Conservation (phyloP, 2,113 vertebrate genomes). For the Corythaeola cristata region DNA sequence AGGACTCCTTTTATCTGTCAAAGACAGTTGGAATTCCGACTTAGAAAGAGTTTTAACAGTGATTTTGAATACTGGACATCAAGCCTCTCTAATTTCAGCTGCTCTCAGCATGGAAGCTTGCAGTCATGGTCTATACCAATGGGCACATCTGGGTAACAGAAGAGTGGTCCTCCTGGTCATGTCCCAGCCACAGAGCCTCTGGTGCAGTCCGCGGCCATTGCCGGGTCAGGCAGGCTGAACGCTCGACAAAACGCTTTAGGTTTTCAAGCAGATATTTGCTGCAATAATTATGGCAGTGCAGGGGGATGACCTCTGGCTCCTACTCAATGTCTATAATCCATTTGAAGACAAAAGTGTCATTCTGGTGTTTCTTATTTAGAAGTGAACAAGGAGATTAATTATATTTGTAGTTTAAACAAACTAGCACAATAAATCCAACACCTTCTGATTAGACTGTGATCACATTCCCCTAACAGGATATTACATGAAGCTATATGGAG, state of each 20-base stretch:
- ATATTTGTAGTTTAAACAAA: conserved; percentile 71
- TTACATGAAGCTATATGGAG: conserved; percentile 64
- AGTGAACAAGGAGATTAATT: conserved; percentile 52
- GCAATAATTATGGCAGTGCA: not conserved
- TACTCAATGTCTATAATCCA: not conserved
- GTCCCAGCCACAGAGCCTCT: conserved; percentile 10
- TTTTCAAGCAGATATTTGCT: not conserved
- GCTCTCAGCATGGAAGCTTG: conserved; percentile 90
- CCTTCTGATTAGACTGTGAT: conserved; percentile 56
- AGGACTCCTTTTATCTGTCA: conserved; percentile 82
- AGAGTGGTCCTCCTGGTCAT: conserved; percentile 65
- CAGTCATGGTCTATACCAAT: conserved; percentile 76
- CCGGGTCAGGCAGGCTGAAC: not conserved
- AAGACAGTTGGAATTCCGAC: conserved; percentile 77
- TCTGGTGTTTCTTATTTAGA: conserved; percentile 33
- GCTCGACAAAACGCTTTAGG: not conserved
- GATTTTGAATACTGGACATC: conserved; percentile 90
- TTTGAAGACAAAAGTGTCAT: conserved; percentile 2
- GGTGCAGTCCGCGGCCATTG: not conserved
- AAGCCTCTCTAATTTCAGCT: conserved; percentile 98
- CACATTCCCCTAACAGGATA: conserved; percentile 67
- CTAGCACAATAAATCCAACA: conserved; percentile 61
- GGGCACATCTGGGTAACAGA: conserved; percentile 87
- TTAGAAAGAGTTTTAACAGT: conserved; percentile 79
- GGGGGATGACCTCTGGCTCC: conserved; percentile 11